phyloP scores from a whole-genome alignment of 2,113 vertebrate species.

The Platysteira castanea region DNA sequence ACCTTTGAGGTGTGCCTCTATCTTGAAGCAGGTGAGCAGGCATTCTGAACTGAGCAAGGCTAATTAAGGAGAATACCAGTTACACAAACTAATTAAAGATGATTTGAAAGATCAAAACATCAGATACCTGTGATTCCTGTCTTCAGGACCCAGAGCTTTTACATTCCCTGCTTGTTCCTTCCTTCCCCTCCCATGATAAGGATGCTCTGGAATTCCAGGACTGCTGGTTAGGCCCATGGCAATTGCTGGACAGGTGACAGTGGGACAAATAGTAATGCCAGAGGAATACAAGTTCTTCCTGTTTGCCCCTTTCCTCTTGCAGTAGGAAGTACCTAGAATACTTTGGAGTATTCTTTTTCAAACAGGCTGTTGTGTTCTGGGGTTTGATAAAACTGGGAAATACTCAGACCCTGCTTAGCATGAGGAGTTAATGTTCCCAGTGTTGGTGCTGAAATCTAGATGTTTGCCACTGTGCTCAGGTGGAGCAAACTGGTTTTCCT shows the following conservation, averaged over 20 bases:
- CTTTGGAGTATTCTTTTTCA: neutral
- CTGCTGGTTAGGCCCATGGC: neutral
- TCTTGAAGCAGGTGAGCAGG: neutral
- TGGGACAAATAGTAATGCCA: neutral
- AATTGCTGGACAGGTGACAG: neutral
- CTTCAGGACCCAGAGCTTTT: neutral
- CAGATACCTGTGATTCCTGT: neutral
- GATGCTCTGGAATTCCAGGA: constrained; percentile 10
- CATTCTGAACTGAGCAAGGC: neutral
- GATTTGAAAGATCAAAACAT: neutral
- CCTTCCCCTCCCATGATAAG: neutral
- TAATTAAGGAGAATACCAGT: constrained; percentile 7
- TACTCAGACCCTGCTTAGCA: neutral
- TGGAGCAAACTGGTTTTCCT: neutral
- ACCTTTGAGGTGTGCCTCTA: neutral
- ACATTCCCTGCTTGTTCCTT: neutral
- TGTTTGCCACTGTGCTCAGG: neutral
- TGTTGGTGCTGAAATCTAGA: neutral
- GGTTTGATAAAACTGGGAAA: neutral
- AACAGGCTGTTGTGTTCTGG: neutral
- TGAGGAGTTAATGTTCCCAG: neutral
- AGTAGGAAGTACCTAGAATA: neutral
- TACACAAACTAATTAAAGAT: constrained; percentile 42
- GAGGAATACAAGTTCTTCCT: constrained; percentile 31
- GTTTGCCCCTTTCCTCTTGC: neutral